Conservation (phyloP, 1,140 invertebrate species). For the Lethrus apterus region DNA sequence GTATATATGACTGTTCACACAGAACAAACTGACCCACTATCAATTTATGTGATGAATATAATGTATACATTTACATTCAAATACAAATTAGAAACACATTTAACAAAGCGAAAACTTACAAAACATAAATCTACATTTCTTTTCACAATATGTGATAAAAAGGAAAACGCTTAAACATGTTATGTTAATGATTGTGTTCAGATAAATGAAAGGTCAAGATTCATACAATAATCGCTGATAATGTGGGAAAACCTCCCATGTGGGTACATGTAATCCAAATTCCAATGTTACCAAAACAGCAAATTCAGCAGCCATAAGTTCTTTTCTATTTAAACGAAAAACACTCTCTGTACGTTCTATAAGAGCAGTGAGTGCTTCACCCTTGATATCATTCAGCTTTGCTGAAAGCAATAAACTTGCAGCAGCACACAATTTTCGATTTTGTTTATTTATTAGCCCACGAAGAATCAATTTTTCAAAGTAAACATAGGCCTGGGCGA, state of each 20-base stretch:
- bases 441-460: conserved; percentile 90
- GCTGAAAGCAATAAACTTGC: conserved; percentile 89
- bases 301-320: conserved; percentile 86
- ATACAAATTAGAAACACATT: too few species aligned
- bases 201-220: conserved; percentile 67
- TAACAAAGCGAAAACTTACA: too few species aligned
- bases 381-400: conserved; percentile 95
- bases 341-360: conserved; percentile 88
- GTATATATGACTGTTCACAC: too few species aligned
- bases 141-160: too few species aligned
- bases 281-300: conserved; percentile 90
- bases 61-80: too few species aligned
- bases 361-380: conserved; percentile 72
- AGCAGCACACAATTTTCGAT: conserved; percentile 90
- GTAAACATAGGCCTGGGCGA: conserved; percentile 94
- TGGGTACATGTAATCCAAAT: conserved; percentile 87
- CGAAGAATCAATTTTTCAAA: conserved; percentile 94
- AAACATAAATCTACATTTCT: too few species aligned
- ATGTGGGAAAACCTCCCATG: conserved; percentile 87
- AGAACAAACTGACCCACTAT: too few species aligned
- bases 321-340: conserved; percentile 86
- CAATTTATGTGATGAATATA: too few species aligned
- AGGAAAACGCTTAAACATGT: too few species aligned
- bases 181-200: too few species aligned
- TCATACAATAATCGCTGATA: conserved; percentile 89